Conservation (phyloP, 2,113 vertebrate species). For the Equus przewalskii region DNA sequence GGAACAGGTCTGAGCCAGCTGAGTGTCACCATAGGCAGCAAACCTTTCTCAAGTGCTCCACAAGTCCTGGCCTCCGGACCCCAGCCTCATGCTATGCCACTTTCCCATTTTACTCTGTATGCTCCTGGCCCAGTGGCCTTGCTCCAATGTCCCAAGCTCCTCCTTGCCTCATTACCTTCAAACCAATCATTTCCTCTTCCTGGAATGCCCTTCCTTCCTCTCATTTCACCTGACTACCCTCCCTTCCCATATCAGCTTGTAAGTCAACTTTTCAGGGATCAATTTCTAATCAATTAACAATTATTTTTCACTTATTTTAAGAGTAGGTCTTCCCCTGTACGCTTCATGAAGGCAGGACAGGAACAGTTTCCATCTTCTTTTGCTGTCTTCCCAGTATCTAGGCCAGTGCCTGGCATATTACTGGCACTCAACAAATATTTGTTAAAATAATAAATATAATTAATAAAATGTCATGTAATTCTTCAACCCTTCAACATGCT, state of each 20-base stretch:
- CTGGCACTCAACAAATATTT: neutral
- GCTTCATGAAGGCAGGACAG: neutral
- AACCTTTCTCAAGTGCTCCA: neutral
- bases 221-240: too few relatives aligned
- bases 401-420: neutral
- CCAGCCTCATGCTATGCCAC: neutral
- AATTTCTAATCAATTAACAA: neutral
- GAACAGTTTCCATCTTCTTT: neutral
- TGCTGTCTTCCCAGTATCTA: neutral
- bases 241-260: neutral
- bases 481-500: neutral
- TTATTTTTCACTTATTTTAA: neutral
- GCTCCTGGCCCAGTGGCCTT: neutral
- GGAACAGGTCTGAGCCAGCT: neutral
- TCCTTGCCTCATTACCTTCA: neutral
- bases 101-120: neutral
- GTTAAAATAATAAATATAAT: neutral
- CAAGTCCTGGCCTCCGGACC: neutral
- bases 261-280: neutral
- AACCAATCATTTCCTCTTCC: neutral
- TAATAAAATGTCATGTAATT: neutral
- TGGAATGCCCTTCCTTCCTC: neutral
- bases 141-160: neutral
- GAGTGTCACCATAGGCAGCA: accelerated
- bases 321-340: neutral